Evolutionary conservation across 30 jellyfish, hydroid and myxozoan genomes (phyloP), one percentile per base, ranked within the genome.

Genomic region (Nemopilema nomurai): DNA sequence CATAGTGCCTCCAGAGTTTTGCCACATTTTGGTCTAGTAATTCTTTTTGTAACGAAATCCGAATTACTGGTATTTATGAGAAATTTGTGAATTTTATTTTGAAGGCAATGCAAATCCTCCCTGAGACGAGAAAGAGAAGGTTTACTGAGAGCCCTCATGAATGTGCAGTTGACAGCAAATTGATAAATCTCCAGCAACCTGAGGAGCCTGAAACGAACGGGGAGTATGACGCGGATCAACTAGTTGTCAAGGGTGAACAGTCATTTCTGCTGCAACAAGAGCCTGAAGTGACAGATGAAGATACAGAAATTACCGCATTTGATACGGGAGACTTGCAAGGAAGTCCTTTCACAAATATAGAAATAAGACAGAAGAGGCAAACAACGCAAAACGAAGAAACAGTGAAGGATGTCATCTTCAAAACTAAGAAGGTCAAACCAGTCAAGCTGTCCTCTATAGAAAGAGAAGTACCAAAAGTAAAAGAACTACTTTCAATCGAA

Each of bases 71-170:
- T 21, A 27, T n/a, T 20, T 82, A 23, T 31, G 69, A 31, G 68
- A 50, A 19, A 16, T 0, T 18, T 0, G 21, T 20, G 6, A 8
- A 7, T 28, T 20, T 13, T 67, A 18, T 16, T n/a, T 74, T 74
- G 6, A 68, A 89, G 97, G 22, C 79, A n/a, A 24, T 92, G 69
- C 24, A 82, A 41, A 49, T 84, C 25, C 72, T 90, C 31, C 87
- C 85, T 16, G 97, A 85, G n/a, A 84, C 90, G 18, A 67, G 97
- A 21, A 90, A 90, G 70, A 62, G 97, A n/a, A 69, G 90, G 50
- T 22, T 82, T 9, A 71, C 70, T 62, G 92, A 84, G 20, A 65
- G 80, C 65, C 86, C 87, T 27, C 88, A 69, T 31, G 94, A 85
- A 26, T 66, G 84, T 65, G 77, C 81, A 21, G 67, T 85, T 24